Evolutionary conservation across 2,113 vertebrate genomes (phyloP).

Genomic region (Patagioenas fasciata): DNA sequence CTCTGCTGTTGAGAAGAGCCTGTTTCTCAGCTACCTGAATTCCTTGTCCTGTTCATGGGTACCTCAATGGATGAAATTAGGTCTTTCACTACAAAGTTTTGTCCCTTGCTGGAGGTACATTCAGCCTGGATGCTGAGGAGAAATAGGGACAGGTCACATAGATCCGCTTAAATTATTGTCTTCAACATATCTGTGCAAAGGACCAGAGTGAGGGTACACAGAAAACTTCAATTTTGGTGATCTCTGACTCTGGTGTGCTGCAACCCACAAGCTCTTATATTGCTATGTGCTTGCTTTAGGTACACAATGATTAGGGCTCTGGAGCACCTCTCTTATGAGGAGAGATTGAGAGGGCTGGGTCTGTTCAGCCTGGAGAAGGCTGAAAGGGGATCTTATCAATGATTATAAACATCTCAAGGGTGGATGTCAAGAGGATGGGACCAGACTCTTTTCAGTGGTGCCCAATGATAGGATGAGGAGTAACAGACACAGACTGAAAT

Average conservation of each 20-base stretch:
- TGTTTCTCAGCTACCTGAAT: neutral
- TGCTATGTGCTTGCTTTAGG: rapidly evolving
- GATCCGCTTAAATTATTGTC: neutral
- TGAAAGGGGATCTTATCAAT: too few species aligned
- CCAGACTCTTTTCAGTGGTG: too few species aligned
- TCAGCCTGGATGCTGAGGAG: neutral
- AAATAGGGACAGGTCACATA: neutral
- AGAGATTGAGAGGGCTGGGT: too few species aligned
- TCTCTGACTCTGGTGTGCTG: neutral
- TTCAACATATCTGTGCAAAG: neutral
- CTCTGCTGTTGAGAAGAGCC: neutral
- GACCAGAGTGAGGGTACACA: neutral
- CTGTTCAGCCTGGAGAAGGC: too few species aligned
- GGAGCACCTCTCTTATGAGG: too few species aligned
- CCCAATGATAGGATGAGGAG: too few species aligned
- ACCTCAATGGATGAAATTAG: neutral
- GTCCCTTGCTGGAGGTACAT: neutral
- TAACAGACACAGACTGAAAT: too few species aligned
- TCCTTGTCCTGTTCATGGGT: neutral
- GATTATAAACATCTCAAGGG: too few species aligned
- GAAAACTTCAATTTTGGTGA: neutral
- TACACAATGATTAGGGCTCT: too few species aligned
- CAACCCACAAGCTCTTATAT: neutral
- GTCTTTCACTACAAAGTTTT: neutral
- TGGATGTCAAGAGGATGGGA: too few species aligned